These are phyloP conservation scores for Elysia crispata DNA, from an alignment of 2,888 invertebrate species.

Conservation along the genomic window DNA sequence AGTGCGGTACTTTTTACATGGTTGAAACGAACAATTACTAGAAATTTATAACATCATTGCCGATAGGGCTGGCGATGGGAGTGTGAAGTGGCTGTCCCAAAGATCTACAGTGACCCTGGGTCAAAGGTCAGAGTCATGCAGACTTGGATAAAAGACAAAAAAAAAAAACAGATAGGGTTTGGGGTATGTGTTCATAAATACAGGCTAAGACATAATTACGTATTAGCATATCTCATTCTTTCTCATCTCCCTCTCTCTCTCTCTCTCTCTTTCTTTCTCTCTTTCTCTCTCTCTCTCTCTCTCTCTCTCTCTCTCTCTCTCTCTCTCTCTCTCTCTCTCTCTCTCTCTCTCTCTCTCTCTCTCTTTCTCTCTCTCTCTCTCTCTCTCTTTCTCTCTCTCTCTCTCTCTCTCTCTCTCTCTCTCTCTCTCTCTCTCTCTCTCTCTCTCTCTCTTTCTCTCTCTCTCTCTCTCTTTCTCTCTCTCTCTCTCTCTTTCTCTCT, in stretches of 20 bases:
- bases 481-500: not conserved
- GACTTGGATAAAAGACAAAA: too few relatives aligned
- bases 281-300: not conserved
- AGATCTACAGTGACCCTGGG: too few relatives aligned
- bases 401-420: not conserved
- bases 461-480: not conserved
- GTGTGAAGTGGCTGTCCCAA: too few relatives aligned
- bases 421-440: not conserved
- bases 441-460: not conserved
- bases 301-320: constrained; percentile 9
- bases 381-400: not conserved
- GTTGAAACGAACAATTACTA: too few relatives aligned
- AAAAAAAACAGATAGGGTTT: too few relatives aligned
- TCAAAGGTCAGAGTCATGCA: too few relatives aligned
- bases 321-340: constrained; percentile 10
- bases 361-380: not conserved
- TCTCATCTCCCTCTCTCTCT: not conserved
- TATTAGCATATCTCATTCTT: too few relatives aligned
- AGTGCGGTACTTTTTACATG: too few relatives aligned
- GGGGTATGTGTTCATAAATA: too few relatives aligned
- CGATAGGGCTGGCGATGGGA: too few relatives aligned
- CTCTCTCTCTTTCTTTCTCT: not conserved
- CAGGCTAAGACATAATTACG: too few relatives aligned
- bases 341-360: constrained; percentile 26
- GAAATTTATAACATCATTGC: too few relatives aligned